Base-by-base conservation (phyloP, 2,113 vertebrate species). In the Saccopteryx leptura region DNA sequence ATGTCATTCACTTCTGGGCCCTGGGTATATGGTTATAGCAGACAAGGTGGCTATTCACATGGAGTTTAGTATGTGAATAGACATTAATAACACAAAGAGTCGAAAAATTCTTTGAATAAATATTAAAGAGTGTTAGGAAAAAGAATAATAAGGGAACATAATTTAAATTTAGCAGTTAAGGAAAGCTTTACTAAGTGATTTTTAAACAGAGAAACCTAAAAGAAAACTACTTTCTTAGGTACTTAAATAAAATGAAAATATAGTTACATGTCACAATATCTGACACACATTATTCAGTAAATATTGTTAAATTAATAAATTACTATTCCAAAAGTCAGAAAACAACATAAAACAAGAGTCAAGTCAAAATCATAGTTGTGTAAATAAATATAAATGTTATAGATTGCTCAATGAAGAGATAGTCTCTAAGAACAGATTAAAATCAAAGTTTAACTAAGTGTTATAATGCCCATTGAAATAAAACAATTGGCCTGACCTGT, bases 231-330 rank as follows among this genome's bases (percentile, higher is more conserved):
- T 14, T 86, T 66, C 50, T 31, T 68, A 60, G 60, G 4, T 26
- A 81, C 39, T 65, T 79, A 85, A 71, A 46, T 60, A 90, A 87
- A 92, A 31, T 69, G 7, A 69, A 91, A 94, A 81, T 28, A 63
- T 14, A 94, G 65, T 63, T 61, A 39, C 18, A 8, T 71, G 24
- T 54, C n/a, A 65, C 23, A 54, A 28, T 90, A 68, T 46, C 39
- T 33, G 39, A 26, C 14, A 56, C 23, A 75, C 2, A 46, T n/a
- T 50, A 48, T 69, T 94, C 68, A 76, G 46, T 31, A 76, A 75
- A 39, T 81, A 75, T 9, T 87, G 54, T 63, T 81, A 26, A 68
- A 56, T 58, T 24, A 84, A 71, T 66, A 46, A 81, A 79, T 63
- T 33, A 23, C 58, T 88, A 14, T 65, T 85, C 15, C 33, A 80